Conservation (phyloP, 2,888 invertebrate genomes). For the Adelphocoris suturalis region DNA sequence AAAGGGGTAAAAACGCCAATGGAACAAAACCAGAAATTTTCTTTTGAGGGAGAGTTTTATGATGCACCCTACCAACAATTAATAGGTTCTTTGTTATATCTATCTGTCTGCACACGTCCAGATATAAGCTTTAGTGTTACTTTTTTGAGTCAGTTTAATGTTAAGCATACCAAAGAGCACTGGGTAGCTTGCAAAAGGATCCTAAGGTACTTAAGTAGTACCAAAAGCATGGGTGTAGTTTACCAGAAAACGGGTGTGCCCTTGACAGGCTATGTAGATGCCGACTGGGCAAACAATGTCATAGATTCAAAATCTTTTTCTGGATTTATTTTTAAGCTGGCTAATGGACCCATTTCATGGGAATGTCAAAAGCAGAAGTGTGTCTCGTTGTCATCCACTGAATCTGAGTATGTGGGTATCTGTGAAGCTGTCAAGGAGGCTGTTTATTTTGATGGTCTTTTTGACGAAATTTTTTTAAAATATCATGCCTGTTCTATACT, state of each 20-base stretch:
- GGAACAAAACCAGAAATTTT: neutral
- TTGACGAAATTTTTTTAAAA: neutral
- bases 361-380: slow-evolving; percentile 28
- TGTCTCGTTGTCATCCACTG: slow-evolving; percentile 49
- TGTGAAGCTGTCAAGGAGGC: slow-evolving; percentile 40
- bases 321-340: neutral
- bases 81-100: slow-evolving; percentile 31
- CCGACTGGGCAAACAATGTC: slow-evolving; percentile 32
- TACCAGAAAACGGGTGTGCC: neutral
- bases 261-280: neutral
- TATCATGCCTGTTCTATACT: neutral
- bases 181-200: slow-evolving; percentile 32
- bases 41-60: neutral
- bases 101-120: neutral
- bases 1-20: neutral
- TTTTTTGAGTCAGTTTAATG: slow-evolving; percentile 38
- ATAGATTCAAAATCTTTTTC: slow-evolving; percentile 37
- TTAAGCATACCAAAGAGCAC: neutral
- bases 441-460: neutral
- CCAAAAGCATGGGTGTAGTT: neutral
- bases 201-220: neutral
- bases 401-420: slow-evolving; percentile 49
- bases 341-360: neutral
- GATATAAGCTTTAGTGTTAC: neutral
- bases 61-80: slow-evolving; percentile 36